Base-by-base conservation (phyloP, 2,888 invertebrate genomes). In the Synanthedon andrenaeformis region DNA sequence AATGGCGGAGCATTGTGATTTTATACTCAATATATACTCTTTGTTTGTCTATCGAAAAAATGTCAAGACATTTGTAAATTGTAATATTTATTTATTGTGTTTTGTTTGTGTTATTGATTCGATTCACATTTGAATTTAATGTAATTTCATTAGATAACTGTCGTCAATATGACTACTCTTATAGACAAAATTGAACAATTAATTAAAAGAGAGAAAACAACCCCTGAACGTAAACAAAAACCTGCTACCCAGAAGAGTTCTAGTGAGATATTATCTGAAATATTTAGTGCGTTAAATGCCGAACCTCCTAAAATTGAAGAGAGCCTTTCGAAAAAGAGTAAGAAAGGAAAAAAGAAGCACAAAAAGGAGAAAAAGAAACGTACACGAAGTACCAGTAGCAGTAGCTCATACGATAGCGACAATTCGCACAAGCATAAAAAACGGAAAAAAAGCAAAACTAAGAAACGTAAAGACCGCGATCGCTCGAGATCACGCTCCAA, bases 201-300 rank as follows among this genome's bases (percentile, higher is more conserved):
- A 56, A 87, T 87, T 11, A 87, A 87, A 65, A 70, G 82, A 57
- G 87, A 87, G 59, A 84, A 82, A 58, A 79, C 82, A 1, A 82
- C 86, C 42, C 87, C 87, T 6, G 86, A 86, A 41, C 74, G 77
- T 45, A 79, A 79, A 59, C 69, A 67, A 57, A 84, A 83, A 67
- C 80, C 79, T 61, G 86, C 85, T 55, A 71, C 77, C 10, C 72
- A 85, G 42, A 93, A 93, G 72, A 91, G 93, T 6, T 93, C 94
- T 0, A 91, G 90, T 70, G 94, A 96, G 79, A 95, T 96, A 65
- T 86, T 96, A 17, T 92, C 94, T 0, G 96, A 96, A 77, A 82
- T 96, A 1, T 95, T 96, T 67, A 89, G 93, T 65, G 92, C 91
- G 23, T 94, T 94, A 69, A 93, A 93, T 76, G 93, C 93, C 2